phyloP scores from a whole-genome alignment of 2,888 invertebrate genomes.

The Metacarcinus magister region DNA sequence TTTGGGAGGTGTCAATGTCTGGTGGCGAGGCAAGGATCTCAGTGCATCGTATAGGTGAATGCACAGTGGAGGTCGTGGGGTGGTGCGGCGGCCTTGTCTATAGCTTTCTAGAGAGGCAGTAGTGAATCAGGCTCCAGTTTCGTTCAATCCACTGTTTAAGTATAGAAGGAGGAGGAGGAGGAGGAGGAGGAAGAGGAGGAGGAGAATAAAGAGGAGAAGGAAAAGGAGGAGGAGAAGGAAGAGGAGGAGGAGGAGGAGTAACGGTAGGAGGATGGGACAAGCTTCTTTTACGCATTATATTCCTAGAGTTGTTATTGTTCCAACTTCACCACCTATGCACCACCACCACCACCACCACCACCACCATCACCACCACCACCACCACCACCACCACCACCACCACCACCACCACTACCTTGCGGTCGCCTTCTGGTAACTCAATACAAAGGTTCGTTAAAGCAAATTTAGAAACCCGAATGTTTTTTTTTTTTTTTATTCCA shows the following conservation, averaged over 20 bases:
- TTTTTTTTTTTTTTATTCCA: neutral
- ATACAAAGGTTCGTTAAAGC: slow-evolving; percentile 67
- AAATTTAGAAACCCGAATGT: slow-evolving; percentile 49
- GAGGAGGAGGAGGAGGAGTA: neutral
- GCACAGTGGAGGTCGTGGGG: too few species aligned
- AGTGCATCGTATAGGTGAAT: too few species aligned
- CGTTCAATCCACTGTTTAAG: too few species aligned
- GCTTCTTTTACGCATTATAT: neutral
- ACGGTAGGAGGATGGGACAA: neutral
- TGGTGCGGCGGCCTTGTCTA: too few species aligned
- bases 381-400: neutral
- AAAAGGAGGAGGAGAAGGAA: neutral
- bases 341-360: neutral
- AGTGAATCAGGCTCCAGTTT: too few species aligned
- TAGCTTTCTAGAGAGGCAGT: too few species aligned
- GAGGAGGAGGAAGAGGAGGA: neutral
- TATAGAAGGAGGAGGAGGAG: neutral
- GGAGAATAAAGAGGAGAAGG: neutral
- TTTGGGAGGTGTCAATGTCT: too few species aligned
- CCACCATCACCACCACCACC: neutral
- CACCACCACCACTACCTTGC: neutral
- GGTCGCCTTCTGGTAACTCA: slow-evolving; percentile 55
- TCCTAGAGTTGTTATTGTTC: neutral
- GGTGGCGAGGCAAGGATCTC: too few species aligned
- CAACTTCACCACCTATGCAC: neutral